Base-by-base conservation (phyloP, 2,113 vertebrate genomes). In the Melozone crissalis region DNA sequence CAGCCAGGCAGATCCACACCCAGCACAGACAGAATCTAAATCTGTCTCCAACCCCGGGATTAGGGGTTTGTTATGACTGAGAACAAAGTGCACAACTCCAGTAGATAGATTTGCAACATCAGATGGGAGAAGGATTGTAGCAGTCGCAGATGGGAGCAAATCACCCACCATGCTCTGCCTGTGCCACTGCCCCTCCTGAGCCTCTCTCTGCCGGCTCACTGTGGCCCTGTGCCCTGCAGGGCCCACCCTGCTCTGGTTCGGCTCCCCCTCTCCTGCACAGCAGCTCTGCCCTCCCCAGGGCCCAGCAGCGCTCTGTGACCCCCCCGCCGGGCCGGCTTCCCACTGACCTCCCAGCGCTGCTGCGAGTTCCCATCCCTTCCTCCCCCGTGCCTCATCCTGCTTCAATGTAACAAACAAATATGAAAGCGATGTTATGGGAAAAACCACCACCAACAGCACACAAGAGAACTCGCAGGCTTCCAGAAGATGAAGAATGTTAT, bases 81-180 rank as follows among this genome's bases (percentile, higher is more conserved):
- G 89, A 89, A 93, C 80, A 75, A 95, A 89, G 84, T 52, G 80
- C 86, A 71, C 94, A 72, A 94, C 91, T 84, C 86, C 91, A 74
- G 76, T 58, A 71, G 52, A 92, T 2, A 33, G 79, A 91, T 89
- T 11, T 72, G 80, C 88, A 71, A 4, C 91, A 77, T 93, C 83
- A 81, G 90, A 81, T 3, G 44, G 68, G 47, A 67, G 66, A 66
- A 90, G 88, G 85, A 52, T 86, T 95, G 83, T 2, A 54, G 72
- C 67, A 9, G 78, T 8, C 0, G 0, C 94, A 49, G 66, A 84
- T 6, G 67, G 63, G 75, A 59, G 33, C 8, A 37, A 52, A 76
- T 26, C 79, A 33, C 68, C 52, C 5, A 2, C n/a, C 28, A 4
- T 0, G 15, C 62, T 21, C 75, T 63, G 78, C 49, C 61, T 0